Conservation (phyloP, 2,113 vertebrate genomes). For the mouse (Mus musculus) region GRCm39 chr16:38847501-38848000, state of each 20-base stretch:
- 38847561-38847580: background rate
- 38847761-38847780: background rate
- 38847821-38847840: background rate
- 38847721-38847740: background rate
- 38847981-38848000: constrained; percentile 1
- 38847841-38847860: background rate
- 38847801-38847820: background rate
- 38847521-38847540: constrained; percentile 72
- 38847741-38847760: background rate
- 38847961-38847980: background rate
- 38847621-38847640: background rate
- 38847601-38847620: background rate
- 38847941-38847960: background rate
- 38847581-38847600: constrained; percentile 10
- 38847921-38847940: background rate
- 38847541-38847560: background rate
- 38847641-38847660: background rate
- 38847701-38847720: background rate
- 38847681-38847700: constrained; percentile 32
- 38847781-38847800: background rate
- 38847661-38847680: constrained; percentile 18
- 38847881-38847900: background rate
- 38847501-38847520: constrained; percentile 91
- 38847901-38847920: background rate
- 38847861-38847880: background rate